Conservation (phyloP, 2,797 vertebrate genomes). For the Zonotrichia albicollis region DNA sequence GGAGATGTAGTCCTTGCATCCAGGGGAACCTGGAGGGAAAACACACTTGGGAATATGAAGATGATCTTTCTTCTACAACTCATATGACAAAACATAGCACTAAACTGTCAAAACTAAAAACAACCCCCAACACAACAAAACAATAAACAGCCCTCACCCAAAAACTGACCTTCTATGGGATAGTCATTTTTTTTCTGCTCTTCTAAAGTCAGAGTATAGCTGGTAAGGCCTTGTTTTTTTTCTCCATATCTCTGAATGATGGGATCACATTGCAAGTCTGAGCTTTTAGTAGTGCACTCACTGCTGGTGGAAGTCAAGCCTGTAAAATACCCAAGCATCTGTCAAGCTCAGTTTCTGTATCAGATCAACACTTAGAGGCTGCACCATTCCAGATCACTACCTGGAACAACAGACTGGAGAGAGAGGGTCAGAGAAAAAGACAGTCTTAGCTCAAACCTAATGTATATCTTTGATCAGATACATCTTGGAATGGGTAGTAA, state of each 20-base stretch:
- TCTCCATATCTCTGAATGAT: conserved; percentile 78
- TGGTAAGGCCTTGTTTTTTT: conserved; percentile 76
- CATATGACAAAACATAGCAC: not conserved
- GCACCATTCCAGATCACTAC: not conserved
- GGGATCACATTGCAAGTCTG: conserved; percentile 68
- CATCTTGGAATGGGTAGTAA: not conserved
- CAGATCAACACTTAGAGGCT: not conserved
- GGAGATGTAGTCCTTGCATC: conserved; percentile 77
- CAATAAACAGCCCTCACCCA: not conserved
- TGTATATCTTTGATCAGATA: not conserved
- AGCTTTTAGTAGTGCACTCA: not conserved
- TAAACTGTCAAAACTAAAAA: not conserved
- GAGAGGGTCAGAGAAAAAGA: not conserved
- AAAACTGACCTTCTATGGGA: conserved; percentile 81
- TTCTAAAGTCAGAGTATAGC: conserved; percentile 79
- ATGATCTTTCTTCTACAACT: not conserved
- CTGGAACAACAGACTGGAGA: not conserved
- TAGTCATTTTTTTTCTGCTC: conserved; percentile 81
- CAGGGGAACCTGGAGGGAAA: conserved; percentile 72
- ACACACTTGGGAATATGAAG: not conserved
- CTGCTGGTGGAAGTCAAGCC: conserved; percentile 4
- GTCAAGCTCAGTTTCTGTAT: not conserved
- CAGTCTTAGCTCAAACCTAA: not conserved
- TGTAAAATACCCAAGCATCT: conserved; percentile 31
- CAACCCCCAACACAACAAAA: not conserved